These are phyloP conservation scores for Chaenocephalus aceratus DNA, from an alignment of 2,113 vertebrate species.

Conservation along the genomic window DNA sequence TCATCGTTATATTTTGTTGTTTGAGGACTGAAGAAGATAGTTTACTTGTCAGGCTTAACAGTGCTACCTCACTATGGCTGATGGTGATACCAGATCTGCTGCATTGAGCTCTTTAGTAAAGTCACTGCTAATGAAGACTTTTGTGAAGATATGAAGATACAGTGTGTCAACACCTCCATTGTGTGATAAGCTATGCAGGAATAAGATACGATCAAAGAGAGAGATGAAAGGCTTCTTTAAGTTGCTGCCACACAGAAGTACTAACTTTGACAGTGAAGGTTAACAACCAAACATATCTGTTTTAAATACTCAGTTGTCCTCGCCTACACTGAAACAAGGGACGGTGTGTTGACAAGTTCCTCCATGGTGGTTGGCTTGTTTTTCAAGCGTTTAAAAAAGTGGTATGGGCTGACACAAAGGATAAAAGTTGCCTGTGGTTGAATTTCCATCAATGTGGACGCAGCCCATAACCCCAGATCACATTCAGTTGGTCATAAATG, in stretches of 20 bases:
- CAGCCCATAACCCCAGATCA: slow-evolving; percentile 26
- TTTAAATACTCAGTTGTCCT: background rate
- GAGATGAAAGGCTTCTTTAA: background rate
- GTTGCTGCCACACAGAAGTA: background rate
- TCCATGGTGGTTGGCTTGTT: background rate
- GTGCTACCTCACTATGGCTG: too few relatives aligned
- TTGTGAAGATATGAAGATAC: background rate
- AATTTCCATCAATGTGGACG: slow-evolving; percentile 17
- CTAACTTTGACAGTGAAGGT: background rate
- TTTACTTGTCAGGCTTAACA: background rate
- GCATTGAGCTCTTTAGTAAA: background rate
- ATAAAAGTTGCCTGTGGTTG: background rate
- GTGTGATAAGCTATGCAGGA: background rate
- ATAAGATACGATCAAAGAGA: background rate
- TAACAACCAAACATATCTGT: background rate
- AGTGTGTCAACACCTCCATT: background rate
- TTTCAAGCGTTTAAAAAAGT: background rate
- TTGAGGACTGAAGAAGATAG: background rate
- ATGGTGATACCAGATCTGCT: background rate
- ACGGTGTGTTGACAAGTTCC: background rate
- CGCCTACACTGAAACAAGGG: background rate
- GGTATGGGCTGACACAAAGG: background rate
- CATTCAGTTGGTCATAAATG: slow-evolving; percentile 29
- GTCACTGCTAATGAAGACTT: background rate
- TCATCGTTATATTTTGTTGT: background rate